Evolutionary conservation across 2,888 invertebrate genomes (phyloP), one percentile per base, ranked within the genome.

Genomic region (Mimachlamys varia): DNA sequence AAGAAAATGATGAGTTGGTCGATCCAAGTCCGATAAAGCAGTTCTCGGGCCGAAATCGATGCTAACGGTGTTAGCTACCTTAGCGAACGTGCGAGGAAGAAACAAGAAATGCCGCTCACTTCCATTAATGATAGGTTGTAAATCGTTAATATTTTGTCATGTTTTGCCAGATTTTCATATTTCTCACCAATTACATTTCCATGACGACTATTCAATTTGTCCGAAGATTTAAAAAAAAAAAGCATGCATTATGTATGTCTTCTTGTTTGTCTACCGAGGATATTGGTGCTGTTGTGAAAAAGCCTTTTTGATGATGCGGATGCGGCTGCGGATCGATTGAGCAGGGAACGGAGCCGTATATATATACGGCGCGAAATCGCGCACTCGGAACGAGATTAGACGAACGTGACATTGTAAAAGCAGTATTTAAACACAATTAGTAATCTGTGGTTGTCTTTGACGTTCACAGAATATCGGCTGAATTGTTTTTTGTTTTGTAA

Each of bases 81-180:
- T 76, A 27, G 76, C 27, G 33, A 76, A 76, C 76, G 76, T 76
- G 76, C 76, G 76, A 76, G 33, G 27, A 76, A 76, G 76, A 27
- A 1, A 76, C 27, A 76, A 76, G 76, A 76, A 76, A 33, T 76
- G 27, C 76, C 33, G 27, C 33, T 76, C 76, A 76, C 33, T 76
- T 76, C 76, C 76, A 76, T 76, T 76, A 76, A 76, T 76, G 76
- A 76, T 76, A 76, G 33, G 22, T 76, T 27, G 27, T 76, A 76
- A 76, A 76, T 76, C 76, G 76, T 15, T 33, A 5, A 76, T 76
- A 76, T 76, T 33, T 76, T 76, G 76, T 76, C 27, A 76, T 76
- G 27, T 76, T 76, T 76, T 76, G 76, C 22, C 76, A 76, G 76
- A 76, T 76, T 76, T 76, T 76, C 76, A 76, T 76, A 76, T 76